phyloP scores from a whole-genome alignment of 2,888 invertebrate genomes.

The Torymus tubicola region DNA sequence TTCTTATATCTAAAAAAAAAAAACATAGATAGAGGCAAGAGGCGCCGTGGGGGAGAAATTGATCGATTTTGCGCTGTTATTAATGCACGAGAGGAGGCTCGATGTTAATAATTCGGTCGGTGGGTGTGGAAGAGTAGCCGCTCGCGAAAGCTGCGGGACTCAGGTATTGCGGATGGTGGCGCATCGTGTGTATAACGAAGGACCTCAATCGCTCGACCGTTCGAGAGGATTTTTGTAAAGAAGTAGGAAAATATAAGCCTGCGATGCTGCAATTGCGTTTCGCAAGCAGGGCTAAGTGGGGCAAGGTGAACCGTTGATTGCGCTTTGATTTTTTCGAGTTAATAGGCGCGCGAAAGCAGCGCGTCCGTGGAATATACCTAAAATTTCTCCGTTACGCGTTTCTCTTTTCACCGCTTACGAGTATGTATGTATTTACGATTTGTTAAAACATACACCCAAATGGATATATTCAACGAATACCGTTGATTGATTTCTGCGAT shows the following conservation, averaged over 20 bases:
- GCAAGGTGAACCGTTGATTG: constrained; percentile 56
- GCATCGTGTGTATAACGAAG: background rate
- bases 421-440: too few relatives aligned
- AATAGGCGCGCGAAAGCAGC: too few relatives aligned
- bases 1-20: background rate
- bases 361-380: constrained; percentile 20
- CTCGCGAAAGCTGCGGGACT: background rate
- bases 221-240: constrained; percentile 5
- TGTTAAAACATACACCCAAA: too few relatives aligned
- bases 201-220: constrained; percentile 6
- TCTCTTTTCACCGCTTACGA: background rate
- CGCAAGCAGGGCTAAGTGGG: constrained; percentile 42
- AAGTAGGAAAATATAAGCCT: constrained; percentile 11
- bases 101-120: constrained; percentile 33
- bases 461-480: too few relatives aligned
- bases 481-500: background rate
- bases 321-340: constrained; percentile 52
- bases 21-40: constrained; percentile 4
- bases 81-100: constrained; percentile 12
- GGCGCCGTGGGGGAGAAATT: constrained; percentile 19
- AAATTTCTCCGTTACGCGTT: constrained; percentile 13
- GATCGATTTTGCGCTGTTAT: constrained; percentile 44
- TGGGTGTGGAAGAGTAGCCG: background rate
- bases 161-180: background rate
- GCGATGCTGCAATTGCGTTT: constrained; percentile 25